Base-by-base conservation (phyloP, 2,888 invertebrate species). In the Sesamia inferens region DNA sequence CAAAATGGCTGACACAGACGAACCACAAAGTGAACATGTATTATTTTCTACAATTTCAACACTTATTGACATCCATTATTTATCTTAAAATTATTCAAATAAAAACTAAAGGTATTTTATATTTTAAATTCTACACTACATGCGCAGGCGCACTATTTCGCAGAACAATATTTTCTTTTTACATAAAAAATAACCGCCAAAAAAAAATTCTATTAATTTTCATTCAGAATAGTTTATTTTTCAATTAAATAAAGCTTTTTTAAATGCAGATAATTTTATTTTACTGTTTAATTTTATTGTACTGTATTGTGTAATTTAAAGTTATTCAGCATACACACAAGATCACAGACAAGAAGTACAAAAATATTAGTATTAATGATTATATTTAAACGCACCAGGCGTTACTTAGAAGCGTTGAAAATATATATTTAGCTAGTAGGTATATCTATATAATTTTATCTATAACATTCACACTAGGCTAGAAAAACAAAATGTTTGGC, bases 271-370 rank as follows among this genome's bases (percentile, higher is more conserved):
- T 58, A 61, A 67, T 69, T 79, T 68, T 39, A 69, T 8, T 71
- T 73, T 67, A 58, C 44, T 57, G 22, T 67, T 57, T 78, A 13
- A 55, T 70, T 61, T 62, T 5, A 68, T 69, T 79, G 79, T 79
- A 82, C 69, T 79, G 76, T 76, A 83, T 64, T 74, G 61, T 62
- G 39, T 73, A 64, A 63, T 83, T 70, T 76, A 76, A 83, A 79
- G 24, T 74, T 61, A 70, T 65, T 82, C 51, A 62, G 67, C 73
- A 81, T 31, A 79, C 75, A 83, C 78, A 80, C 69, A 86, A 86
- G 81, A 89, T 89, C 89, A 89, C 89, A 89, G 89, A 84, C 83
- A 81, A 81, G 81, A 85, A 86, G 82, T 88, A 88, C 74, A 85
- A 85, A 86, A 84, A 85, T 84, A 85, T 74, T 71, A 78, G 66